Base-by-base conservation (phyloP, 2,113 vertebrate genomes). In the Austrofundulus limnaeus region DNA sequence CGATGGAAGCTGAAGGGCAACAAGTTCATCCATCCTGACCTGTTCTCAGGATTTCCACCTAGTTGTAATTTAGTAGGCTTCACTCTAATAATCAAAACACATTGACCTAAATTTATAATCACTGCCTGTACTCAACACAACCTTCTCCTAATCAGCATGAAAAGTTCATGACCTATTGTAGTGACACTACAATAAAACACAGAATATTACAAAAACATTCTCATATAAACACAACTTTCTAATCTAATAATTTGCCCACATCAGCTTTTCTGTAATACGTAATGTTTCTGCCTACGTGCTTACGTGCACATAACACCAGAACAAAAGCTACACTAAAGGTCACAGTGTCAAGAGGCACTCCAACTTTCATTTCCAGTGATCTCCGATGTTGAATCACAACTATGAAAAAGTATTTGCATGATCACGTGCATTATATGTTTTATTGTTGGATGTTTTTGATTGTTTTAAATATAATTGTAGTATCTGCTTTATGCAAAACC, bases 1-100 rank as follows among this genome's bases (percentile, higher is more conserved):
- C 81, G 78, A 88, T 77, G 63, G 69, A 75, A 54, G 65, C 81
- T 83, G 77, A 86, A 88, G 85, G 89, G 86, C 83, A 83, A 45
- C 31, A 60, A 71, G 84, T 85, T 85, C 81, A 81, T 86, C 76
- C 66, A 55, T 74, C 70, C 64, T 73, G 59, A 43, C 66, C 73
- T 8, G 53, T 54, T 80, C 65, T 81, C 70, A 21, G 13, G 58
- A 38, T 67, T 64, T 63, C 61, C 67, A 10, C 51, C 43, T 48
- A 43, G 21, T 58, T 61, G 48, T 70, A 41, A 71, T 80, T 78
- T 78, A 80, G 73, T 72, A 38, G 68, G 56, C 73, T 48, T 41
- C 13, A 4, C 66, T 70, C 50, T 50, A 37, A 72, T 81, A 80
- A 77, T 81, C 41, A 72, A 67, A 77, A 46, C 16, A 43, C 28